A percentile compares a stretch with the other conserved stretches of the same genome.
Evolutionary conservation across 2,888 invertebrate genomes (phyloP).

Genomic region (Limnephilus marmoratus): DNA sequence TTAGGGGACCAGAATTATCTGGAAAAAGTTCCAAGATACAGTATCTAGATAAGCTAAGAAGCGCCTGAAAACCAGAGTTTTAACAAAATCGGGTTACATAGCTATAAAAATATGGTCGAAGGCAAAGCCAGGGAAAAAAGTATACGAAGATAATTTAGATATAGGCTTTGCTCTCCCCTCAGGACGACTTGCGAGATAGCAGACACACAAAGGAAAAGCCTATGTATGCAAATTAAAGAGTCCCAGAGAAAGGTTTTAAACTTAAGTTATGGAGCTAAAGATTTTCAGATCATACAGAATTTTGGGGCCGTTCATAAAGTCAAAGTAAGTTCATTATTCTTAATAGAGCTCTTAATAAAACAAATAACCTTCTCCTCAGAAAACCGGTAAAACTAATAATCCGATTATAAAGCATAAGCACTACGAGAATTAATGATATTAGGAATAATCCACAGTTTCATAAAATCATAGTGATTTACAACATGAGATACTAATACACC

Average conservation of each 20-base stretch:
- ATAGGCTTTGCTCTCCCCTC: not conserved
- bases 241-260: not conserved
- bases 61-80: not conserved
- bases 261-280: not conserved
- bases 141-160: not conserved
- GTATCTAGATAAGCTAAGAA: not conserved
- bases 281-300: not conserved
- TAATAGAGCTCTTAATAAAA: not conserved
- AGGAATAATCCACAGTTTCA: not conserved
- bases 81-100: not conserved
- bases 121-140: not conserved
- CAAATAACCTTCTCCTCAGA: not conserved
- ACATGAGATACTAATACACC: not conserved
- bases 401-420: not conserved
- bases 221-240: not conserved
- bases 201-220: not conserved
- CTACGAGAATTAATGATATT: not conserved
- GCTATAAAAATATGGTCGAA: not conserved
- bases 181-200: not conserved
- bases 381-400: not conserved
- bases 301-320: not conserved
- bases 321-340: not conserved
- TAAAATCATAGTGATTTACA: not conserved
- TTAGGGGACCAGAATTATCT: not conserved
- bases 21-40: not conserved